Conservation (phyloP, 2,113 vertebrate species). For the Catagonus wagneri region DNA sequence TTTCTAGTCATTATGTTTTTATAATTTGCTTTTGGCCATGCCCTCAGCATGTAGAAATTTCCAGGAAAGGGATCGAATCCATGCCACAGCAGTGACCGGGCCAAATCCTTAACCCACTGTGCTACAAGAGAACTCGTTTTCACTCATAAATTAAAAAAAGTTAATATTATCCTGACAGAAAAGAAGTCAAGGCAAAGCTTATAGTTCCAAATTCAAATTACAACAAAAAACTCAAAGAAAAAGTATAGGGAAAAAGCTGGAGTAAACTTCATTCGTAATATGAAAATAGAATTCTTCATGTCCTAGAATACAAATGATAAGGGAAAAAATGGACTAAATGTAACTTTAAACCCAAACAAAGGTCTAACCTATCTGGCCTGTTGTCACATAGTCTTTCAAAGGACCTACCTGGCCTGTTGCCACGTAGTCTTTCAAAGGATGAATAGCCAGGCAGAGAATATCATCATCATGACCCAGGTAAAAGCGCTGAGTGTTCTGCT, state of each 20-base stretch:
- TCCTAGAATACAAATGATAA: not conserved
- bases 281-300: constrained; percentile 34
- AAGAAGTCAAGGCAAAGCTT: not conserved
- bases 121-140: not conserved
- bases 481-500: constrained; percentile 98
- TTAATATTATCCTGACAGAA: not conserved
- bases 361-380: not conserved
- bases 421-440: constrained; percentile 97
- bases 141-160: not conserved
- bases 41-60: no score
- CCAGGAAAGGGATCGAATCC: no score
- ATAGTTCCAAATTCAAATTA: constrained; percentile 18
- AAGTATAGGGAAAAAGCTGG: not conserved
- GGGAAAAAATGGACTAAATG: not conserved
- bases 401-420: constrained; percentile 97
- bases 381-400: not conserved
- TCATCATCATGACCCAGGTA: constrained; percentile 98
- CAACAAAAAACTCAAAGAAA: not conserved
- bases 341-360: constrained; percentile 11
- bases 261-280: not conserved
- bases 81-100: no score
- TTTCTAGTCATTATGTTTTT: not conserved
- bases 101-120: no score
- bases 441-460: constrained; percentile 97
- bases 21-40: not conserved